A percentile compares a stretch with the other conserved stretches of the same genome.
phyloP scores from a whole-genome alignment of 2,888 invertebrate species.

The Tricholauxania praeusta region DNA sequence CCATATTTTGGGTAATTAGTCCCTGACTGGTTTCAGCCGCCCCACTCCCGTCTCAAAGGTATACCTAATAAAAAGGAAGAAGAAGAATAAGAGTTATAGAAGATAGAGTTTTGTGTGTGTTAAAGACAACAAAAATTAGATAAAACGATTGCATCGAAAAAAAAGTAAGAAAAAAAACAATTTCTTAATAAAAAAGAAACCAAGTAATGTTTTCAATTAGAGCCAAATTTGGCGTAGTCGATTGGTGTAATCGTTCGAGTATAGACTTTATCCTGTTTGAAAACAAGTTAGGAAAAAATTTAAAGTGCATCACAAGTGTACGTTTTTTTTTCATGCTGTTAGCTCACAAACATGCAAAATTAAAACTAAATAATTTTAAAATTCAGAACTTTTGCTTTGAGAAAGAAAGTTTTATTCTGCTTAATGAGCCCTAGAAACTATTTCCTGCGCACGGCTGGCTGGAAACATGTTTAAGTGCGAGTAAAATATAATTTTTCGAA shows the following conservation, averaged over 20 bases:
- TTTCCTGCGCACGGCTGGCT: too few relatives aligned
- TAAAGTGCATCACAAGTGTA: too few relatives aligned
- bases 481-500: too few relatives aligned
- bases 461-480: too few relatives aligned
- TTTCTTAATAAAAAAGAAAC: constrained; percentile 3
- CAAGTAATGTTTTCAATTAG: constrained; percentile 10
- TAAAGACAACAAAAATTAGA: constrained; percentile 20
- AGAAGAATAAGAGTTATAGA: constrained; percentile 60
- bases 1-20: constrained; percentile 70
- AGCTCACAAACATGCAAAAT: too few relatives aligned
- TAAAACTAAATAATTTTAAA: too few relatives aligned
- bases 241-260: constrained; percentile 59
- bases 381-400: too few relatives aligned
- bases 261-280: too few relatives aligned
- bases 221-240: constrained; percentile 48
- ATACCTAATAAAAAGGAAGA: constrained; percentile 67
- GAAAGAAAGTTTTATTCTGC: too few relatives aligned
- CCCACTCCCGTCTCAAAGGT: constrained; percentile 71
- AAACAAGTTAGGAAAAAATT: too few relatives aligned
- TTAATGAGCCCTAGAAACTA: too few relatives aligned
- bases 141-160: constrained; percentile 11
- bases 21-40: constrained; percentile 71
- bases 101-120: constrained; percentile 57
- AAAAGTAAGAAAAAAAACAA: constrained; percentile 33
- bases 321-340: too few relatives aligned